phyloP scores from a whole-genome alignment of 1,140 invertebrate genomes.

The Adelges cooleyi region DNA sequence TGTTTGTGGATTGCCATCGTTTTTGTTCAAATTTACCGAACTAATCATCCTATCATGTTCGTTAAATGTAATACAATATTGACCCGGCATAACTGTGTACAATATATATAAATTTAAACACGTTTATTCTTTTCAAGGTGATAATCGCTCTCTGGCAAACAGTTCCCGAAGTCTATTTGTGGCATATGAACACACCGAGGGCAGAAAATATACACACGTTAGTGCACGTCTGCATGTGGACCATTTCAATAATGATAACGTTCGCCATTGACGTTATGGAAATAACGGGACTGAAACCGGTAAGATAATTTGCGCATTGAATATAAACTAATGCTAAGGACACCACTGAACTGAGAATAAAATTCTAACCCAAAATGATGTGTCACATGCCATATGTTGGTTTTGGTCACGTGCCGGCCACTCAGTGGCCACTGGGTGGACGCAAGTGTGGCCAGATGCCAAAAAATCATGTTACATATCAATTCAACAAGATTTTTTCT shows the following conservation, averaged over 20 bases:
- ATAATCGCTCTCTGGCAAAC: neutral
- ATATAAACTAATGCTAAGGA: too few relatives aligned
- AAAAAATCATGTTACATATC: too few relatives aligned
- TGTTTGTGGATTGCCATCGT: neutral
- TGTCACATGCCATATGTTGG: too few relatives aligned
- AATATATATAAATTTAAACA: too few relatives aligned
- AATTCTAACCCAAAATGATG: too few relatives aligned
- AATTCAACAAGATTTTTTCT: too few relatives aligned
- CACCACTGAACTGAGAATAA: too few relatives aligned
- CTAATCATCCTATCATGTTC: neutral
- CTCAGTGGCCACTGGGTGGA: too few relatives aligned
- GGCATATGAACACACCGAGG: neutral
- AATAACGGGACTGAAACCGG: slow-evolving; percentile 10
- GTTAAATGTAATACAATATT: neutral
- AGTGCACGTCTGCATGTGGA: slow-evolving; percentile 4
- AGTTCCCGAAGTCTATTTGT: slow-evolving; percentile 14
- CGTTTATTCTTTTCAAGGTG: neutral
- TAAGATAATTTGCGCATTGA: too few relatives aligned
- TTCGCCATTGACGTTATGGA: slow-evolving; percentile 13
- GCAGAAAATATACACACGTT: neutral
- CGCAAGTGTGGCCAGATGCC: too few relatives aligned
- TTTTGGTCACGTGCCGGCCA: too few relatives aligned
- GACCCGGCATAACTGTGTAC: too few relatives aligned
- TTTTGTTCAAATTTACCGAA: slow-evolving; percentile 18
- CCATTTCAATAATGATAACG: slow-evolving; percentile 3